These are phyloP conservation scores for Megalurothrips usitatus DNA, from an alignment of 2,888 invertebrate species.

Conservation along the genomic window DNA sequence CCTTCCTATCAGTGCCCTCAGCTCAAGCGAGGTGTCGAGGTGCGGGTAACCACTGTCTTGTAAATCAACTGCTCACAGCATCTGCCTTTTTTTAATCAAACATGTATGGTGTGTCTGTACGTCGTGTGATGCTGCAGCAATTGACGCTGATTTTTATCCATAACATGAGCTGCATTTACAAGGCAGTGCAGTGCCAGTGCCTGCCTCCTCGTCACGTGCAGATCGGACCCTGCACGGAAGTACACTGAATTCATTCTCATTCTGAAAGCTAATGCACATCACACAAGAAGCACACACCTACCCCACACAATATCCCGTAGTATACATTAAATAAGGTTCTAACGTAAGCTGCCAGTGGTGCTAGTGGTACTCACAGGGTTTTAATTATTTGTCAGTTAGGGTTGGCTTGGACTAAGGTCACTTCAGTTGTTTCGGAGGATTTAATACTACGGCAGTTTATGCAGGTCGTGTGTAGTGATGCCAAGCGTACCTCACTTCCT, in stretches of 20 bases:
- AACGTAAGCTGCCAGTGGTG: too few species aligned
- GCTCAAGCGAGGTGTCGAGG: neutral
- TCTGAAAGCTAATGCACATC: slow-evolving; percentile 25
- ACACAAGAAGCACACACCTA: slow-evolving; percentile 29
- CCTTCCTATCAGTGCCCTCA: slow-evolving; percentile 30
- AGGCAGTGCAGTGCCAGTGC: slow-evolving; percentile 30
- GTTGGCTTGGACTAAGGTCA: too few species aligned
- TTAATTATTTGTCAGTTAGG: too few species aligned
- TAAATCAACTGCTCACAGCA: neutral
- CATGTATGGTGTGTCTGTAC: too few species aligned
- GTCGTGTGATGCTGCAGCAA: too few species aligned
- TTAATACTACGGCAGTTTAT: too few species aligned
- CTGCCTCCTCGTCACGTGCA: neutral
- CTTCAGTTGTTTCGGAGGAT: too few species aligned
- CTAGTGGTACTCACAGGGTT: too few species aligned
- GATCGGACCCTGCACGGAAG: slow-evolving; percentile 29
- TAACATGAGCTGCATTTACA: slow-evolving; percentile 17
- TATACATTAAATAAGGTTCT: too few species aligned
- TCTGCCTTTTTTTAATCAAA: too few species aligned
- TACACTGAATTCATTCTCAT: slow-evolving; percentile 27
- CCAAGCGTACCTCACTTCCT: too few species aligned
- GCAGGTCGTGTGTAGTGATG: too few species aligned
- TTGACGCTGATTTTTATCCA: neutral
- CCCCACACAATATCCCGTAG: neutral
- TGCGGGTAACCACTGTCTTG: neutral